phyloP scores from a whole-genome alignment of 2,797 vertebrate species.

The Enteromius paludinosus region DNA sequence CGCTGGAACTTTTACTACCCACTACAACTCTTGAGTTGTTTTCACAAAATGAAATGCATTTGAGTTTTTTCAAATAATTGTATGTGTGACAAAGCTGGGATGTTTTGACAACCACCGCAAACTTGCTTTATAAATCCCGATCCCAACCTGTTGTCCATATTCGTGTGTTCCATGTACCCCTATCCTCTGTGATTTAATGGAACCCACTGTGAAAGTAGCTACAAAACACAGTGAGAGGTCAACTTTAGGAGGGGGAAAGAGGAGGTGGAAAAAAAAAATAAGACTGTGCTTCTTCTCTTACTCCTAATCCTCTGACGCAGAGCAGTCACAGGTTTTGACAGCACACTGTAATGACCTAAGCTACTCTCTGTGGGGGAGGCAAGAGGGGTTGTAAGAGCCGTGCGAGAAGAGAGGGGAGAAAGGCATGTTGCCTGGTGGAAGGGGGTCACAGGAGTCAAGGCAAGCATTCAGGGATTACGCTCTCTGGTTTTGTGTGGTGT shows the following conservation, averaged over 20 bases:
- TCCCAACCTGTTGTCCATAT: constrained; percentile 48
- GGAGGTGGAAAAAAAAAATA: constrained; percentile 75
- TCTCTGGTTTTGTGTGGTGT: constrained; percentile 37
- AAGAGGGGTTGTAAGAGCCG: constrained; percentile 41
- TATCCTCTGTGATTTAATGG: constrained; percentile 69
- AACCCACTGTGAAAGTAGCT: constrained; percentile 71
- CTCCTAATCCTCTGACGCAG: constrained; percentile 71
- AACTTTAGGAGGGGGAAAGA: constrained; percentile 64
- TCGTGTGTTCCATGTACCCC: constrained; percentile 69
- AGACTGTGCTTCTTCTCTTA: constrained; percentile 59
- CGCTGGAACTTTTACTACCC: not conserved
- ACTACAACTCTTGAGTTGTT: not conserved
- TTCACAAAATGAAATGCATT: not conserved
- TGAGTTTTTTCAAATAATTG: not conserved
- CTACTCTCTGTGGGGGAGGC: constrained; percentile 67
- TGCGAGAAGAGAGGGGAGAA: constrained; percentile 46
- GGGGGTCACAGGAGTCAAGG: constrained; percentile 47
- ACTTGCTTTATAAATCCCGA: constrained; percentile 22
- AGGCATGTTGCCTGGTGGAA: constrained; percentile 51
- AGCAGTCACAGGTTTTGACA: constrained; percentile 80
- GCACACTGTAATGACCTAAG: constrained; percentile 77
- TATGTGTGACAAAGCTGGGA: not conserved
- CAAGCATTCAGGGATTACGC: constrained; percentile 60
- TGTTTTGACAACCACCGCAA: not conserved
- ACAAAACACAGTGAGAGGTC: constrained; percentile 73